Evolutionary conservation across 2,113 vertebrate genomes (phyloP).

Genomic region (Heteronetta atricapilla): DNA sequence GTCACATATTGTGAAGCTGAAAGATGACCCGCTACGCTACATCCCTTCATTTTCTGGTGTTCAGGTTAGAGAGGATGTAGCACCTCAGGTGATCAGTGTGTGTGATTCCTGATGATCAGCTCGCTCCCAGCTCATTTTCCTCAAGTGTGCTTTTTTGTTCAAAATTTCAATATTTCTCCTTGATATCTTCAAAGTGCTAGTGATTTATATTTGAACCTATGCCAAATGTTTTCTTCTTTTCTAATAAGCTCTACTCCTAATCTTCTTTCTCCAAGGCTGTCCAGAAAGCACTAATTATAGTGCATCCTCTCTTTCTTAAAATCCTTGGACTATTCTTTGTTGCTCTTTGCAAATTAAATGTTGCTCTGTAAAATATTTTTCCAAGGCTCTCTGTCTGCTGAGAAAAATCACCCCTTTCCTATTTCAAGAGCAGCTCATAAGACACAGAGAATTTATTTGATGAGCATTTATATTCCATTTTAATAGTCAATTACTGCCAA

Average conservation of each 20-base stretch:
- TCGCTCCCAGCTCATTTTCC: neutral
- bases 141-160: neutral
- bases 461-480: neutral
- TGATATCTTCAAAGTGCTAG: neutral
- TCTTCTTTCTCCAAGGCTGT: slow-evolving; percentile 6
- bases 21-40: neutral
- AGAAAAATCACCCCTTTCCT: neutral
- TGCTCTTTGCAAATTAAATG: slow-evolving; percentile 7
- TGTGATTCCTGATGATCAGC: neutral
- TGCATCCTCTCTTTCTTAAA: neutral
- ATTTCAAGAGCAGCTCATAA: neutral
- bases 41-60: neutral
- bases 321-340: neutral
- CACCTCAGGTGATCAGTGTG: neutral
- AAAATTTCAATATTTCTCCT: neutral
- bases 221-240: slow-evolving; percentile 11
- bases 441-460: neutral
- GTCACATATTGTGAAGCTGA: neutral
- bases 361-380: slow-evolving; percentile 16
- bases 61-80: neutral
- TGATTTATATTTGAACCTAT: slow-evolving; percentile 36
- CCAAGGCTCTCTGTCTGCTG: neutral
- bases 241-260: neutral
- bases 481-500: neutral
- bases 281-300: neutral